Evolutionary conservation across 1,140 invertebrate species (phyloP), one percentile per base, ranked within the genome.

Genomic region (Drosophila jambulina): DNA sequence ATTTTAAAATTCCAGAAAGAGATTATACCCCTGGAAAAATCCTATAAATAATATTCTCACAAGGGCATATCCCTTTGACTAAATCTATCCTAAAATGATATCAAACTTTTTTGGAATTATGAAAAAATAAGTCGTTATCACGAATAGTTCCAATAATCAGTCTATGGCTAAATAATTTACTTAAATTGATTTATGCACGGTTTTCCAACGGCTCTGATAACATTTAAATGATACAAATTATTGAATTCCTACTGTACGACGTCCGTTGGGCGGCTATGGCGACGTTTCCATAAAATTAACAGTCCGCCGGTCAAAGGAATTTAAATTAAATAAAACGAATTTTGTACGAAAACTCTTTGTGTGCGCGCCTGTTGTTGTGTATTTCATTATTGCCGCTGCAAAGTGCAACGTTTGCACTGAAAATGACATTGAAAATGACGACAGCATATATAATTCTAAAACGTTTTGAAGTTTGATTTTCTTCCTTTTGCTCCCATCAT

Each of bases 271-370:
- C 29, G 58, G 40, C 40, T 63, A 68, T 69, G 67, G 63, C 67
- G 67, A 71, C 51, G 51, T 58, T 69, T 71, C 65, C 69, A 71
- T 71, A 48, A 69, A 64, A 71, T 71, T 57, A 71, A 70, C 69
- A 56, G 64, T 45, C 48, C 27, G 64, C 54, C 61, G 75, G 53
- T 80, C 70, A 83, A 85, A 81, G 63, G 72, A 78, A 85, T 81
- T 85, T 85, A 59, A 81, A 78, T 82, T 75, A 82, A 85, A 85
- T 85, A 64, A 84, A 84, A 54, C 49, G 42, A 81, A 78, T 70
- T 70, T 82, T 65, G 69, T 65, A 75, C 82, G 71, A 85, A 85
- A 75, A 75, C 60, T 51, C 70, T 62, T 74, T 84, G 64, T 78
- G 62, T 84, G 34, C 51, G 34, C 59, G 45, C n/a, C 32, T 23